Conservation (phyloP, 2,888 invertebrate species). For the Pollenia angustigena region DNA sequence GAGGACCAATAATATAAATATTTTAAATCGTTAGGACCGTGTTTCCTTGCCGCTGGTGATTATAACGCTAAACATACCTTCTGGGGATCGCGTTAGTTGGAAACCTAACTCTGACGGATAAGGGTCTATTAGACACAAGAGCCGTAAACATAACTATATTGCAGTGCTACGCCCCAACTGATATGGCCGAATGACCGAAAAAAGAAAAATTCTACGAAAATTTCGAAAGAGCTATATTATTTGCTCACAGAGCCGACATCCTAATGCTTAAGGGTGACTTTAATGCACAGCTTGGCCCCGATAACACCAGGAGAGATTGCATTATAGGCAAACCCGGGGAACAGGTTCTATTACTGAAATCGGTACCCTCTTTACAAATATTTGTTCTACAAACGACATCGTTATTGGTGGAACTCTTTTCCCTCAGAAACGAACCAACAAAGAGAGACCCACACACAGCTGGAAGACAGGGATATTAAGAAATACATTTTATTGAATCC, state of each 20-base stretch:
- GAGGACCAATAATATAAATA: no score
- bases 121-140: background rate
- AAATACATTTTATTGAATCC: background rate
- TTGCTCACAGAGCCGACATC: background rate
- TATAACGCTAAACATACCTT: no score
- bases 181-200: background rate
- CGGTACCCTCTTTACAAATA: background rate
- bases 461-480: constrained; percentile 1
- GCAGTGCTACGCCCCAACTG: background rate
- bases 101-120: background rate
- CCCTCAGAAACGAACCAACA: background rate
- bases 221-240: background rate
- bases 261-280: background rate
- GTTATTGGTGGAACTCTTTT: constrained; percentile 4
- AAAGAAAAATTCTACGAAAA: background rate
- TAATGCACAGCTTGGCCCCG: background rate
- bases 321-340: background rate
- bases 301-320: background rate
- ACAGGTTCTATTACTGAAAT: background rate
- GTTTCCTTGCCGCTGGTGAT: no score
- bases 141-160: background rate
- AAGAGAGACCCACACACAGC: background rate
- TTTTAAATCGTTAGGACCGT: no score
- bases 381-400: background rate
- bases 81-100: no score